Evolutionary conservation across 2,113 vertebrate species (phyloP).

Genomic region (Panurus biarmicus): DNA sequence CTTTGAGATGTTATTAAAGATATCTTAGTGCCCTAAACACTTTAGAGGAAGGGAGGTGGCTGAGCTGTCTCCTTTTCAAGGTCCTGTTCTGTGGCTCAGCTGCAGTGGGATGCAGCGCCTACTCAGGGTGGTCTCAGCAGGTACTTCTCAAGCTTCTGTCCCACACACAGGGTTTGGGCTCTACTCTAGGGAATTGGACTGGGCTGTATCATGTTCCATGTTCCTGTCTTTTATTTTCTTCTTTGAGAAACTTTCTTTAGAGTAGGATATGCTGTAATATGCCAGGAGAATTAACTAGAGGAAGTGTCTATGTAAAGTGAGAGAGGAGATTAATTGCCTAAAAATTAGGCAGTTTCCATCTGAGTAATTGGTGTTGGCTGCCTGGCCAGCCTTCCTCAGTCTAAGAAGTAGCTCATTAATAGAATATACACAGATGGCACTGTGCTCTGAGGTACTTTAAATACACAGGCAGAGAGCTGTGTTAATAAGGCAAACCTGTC

Average conservation of each 20-base stretch:
- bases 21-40: not conserved
- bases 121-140: not conserved
- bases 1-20: not conserved
- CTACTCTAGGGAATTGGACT: not conserved
- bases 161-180: not conserved
- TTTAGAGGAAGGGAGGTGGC: not conserved
- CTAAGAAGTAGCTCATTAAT: constrained; percentile 65
- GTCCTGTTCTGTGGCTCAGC: not conserved
- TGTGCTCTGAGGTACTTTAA: constrained; percentile 64
- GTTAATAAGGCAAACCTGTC: constrained; percentile 57
- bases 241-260: not conserved
- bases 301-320: constrained; percentile 30
- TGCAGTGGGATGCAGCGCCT: not conserved
- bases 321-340: constrained; percentile 56
- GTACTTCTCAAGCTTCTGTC: not conserved
- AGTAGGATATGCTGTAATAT: not conserved
- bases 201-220: not conserved
- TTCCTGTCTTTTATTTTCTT: not conserved
- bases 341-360: constrained; percentile 66
- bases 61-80: not conserved
- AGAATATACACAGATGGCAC: constrained; percentile 69
- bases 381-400: constrained; percentile 45
- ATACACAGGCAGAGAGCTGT: constrained; percentile 40
- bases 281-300: constrained; percentile 41
- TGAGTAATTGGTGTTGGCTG: constrained; percentile 66